phyloP scores from a whole-genome alignment of 1,140 invertebrate genomes.

The Drosophila kikkawai region DNA sequence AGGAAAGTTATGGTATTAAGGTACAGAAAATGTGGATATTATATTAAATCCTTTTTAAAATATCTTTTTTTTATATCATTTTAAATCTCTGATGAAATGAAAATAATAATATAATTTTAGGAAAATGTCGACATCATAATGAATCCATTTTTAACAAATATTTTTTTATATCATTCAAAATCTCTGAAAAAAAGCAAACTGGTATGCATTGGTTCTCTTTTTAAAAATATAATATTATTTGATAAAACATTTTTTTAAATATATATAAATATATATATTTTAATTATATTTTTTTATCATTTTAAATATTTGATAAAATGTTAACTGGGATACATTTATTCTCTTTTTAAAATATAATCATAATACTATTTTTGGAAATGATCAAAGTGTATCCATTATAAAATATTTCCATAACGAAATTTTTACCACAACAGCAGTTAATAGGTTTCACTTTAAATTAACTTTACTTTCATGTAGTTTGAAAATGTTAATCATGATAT shows the following conservation, averaged over 20 bases:
- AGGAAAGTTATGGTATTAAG: no score
- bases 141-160: no score
- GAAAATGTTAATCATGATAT: neutral
- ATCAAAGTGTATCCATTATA: no score
- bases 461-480: neutral
- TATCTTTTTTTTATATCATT: neutral
- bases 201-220: neutral
- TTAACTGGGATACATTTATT: neutral
- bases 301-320: neutral
- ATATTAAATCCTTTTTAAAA: neutral
- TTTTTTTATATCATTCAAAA: neutral
- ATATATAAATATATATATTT: no score
- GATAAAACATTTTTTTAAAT: no score
- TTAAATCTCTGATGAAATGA: neutral
- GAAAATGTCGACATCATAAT: no score
- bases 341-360: neutral
- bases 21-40: neutral
- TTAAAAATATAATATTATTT: conserved; percentile 13
- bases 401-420: neutral
- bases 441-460: neutral
- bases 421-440: neutral
- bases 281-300: no score
- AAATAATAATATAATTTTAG: no score
- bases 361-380: conserved; percentile 22
- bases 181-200: neutral